phyloP scores from a whole-genome alignment of 1,140 invertebrate genomes.

The Hestina assimilis region DNA sequence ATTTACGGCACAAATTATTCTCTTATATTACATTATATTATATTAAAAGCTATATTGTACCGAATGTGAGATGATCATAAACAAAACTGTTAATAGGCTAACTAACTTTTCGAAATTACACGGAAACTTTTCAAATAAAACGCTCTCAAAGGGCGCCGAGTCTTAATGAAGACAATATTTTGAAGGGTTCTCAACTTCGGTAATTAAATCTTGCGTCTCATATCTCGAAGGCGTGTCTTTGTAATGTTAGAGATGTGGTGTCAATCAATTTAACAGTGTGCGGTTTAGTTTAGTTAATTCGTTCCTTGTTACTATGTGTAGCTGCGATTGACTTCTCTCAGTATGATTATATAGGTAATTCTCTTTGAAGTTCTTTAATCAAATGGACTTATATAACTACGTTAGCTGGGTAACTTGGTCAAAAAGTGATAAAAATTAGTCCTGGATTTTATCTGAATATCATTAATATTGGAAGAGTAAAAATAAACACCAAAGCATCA shows the following conservation, averaged over 20 bases:
- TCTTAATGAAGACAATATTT: constrained; percentile 72
- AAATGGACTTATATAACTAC: too few species aligned
- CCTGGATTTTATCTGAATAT: too few species aligned
- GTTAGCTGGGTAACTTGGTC: too few species aligned
- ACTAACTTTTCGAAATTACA: constrained; percentile 60
- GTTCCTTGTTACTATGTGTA: neutral
- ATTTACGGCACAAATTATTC: too few species aligned
- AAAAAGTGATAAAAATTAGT: too few species aligned
- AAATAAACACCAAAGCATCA: too few species aligned
- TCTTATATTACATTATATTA: too few species aligned
- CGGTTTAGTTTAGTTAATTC: constrained; percentile 19
- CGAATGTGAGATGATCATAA: constrained; percentile 44
- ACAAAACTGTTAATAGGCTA: constrained; percentile 54
- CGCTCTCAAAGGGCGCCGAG: constrained; percentile 49
- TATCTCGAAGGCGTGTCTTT: constrained; percentile 49
- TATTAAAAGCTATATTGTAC: too few species aligned
- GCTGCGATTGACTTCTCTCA: neutral
- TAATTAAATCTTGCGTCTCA: constrained; percentile 64
- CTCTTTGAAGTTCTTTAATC: too few species aligned
- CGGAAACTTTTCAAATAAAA: constrained; percentile 70
- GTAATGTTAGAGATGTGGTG: constrained; percentile 44
- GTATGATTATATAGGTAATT: constrained; percentile 1
- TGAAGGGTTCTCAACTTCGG: constrained; percentile 53
- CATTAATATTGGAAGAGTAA: too few species aligned
- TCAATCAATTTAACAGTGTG: constrained; percentile 44